Base-by-base conservation (phyloP, 2,797 vertebrate species). In the Mus caroli region DNA sequence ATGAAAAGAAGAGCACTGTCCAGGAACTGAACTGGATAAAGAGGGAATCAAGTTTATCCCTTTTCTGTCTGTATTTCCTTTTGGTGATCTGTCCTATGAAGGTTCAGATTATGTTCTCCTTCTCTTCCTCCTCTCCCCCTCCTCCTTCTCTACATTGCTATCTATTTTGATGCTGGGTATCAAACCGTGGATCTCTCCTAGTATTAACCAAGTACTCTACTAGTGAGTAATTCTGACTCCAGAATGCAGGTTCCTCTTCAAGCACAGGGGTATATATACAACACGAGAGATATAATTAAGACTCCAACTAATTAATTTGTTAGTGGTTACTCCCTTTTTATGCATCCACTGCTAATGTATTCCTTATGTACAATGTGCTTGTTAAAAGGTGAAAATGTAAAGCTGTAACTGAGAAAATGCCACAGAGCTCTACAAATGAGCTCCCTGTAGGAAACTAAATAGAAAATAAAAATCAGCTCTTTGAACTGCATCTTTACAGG, bases 361-460 rank as follows among this genome's bases (percentile, higher is more conserved):
- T 95, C 75, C 92, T 96, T 64, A 90, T 86, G 13, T 88, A 20
- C 94, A 80, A 58, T 82, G n/a, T 62, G 28, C 77, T 52, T 95
- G 91, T 79, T 96, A 92, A 96, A 95, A 96, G 92, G 60, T 94
- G 58, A 94, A 92, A 88, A 83, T 95, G n/a, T 89, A 60, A 91
- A 88, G 26, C 52, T 96, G 15, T 91, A 95, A 86, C 80, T 85
- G 64, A 94, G 85, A 91, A 96, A 94, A 58, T 92, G 22, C 84
- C 78, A 92, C n/a, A 34, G 80, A 92, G 76, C 85, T 97, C 58
- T 76, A 80, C 84, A 97, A 97, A 96, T 94, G 64, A 94, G 95
- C 96, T 97, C 94, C 69, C 80, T 85, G 64, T 92, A 69, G 88
- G 40, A 93, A 12, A 67, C 93, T 85, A 90, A 96, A 91, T 71